phyloP scores from a whole-genome alignment of 2,888 invertebrate species.

The Tineola bisselliella region DNA sequence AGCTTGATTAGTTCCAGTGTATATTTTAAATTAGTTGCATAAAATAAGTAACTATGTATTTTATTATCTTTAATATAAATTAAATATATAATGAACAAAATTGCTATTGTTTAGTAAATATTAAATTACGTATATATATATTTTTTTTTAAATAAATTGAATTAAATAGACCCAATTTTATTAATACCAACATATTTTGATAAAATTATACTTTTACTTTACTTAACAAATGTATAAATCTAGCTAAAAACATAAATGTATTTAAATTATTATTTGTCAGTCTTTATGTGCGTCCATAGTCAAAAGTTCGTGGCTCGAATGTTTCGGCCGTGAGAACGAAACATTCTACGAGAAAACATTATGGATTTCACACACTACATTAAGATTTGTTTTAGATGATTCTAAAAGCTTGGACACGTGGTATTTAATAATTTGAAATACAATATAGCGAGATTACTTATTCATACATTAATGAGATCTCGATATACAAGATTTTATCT shows the following conservation, averaged over 20 bases:
- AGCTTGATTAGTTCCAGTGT: conserved; percentile 1
- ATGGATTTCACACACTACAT: not conserved
- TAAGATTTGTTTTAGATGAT: not conserved
- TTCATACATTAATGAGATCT: too few relatives aligned
- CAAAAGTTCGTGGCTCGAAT: not conserved
- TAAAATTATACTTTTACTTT: too few relatives aligned
- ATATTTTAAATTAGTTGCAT: not conserved
- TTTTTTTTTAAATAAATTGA: too few relatives aligned
- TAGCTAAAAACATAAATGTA: not conserved
- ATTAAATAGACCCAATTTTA: too few relatives aligned
- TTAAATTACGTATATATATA: too few relatives aligned
- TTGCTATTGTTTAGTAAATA: too few relatives aligned
- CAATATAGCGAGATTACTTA: not conserved
- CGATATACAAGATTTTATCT: too few relatives aligned
- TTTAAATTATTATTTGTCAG: not conserved
- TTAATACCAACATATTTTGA: too few relatives aligned
- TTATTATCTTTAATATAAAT: too few relatives aligned
- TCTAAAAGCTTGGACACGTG: not conserved
- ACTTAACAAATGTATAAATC: too few relatives aligned
- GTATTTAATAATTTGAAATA: not conserved
- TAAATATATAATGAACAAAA: too few relatives aligned
- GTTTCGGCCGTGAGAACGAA: not conserved
- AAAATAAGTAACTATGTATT: too few relatives aligned
- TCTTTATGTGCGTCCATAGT: not conserved
- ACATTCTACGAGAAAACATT: not conserved